Percentiles rank a stretch among this genome's conserved stretches.
phyloP scores from a whole-genome alignment of 1,140 invertebrate species.

The Lucilia sericata region DNA sequence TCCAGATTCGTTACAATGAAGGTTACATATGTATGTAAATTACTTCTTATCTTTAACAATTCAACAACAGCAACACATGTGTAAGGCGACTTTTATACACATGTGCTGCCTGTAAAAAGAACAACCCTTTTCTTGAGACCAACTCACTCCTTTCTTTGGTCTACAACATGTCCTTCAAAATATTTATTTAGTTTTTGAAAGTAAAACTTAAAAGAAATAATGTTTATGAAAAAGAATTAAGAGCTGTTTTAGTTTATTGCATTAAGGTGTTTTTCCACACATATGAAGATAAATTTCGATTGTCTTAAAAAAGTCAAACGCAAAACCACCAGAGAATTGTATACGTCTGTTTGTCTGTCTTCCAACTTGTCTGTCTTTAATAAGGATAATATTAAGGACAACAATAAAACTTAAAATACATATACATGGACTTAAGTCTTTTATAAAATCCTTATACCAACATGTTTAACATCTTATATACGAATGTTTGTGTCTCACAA shows the following conservation, averaged over 20 bases:
- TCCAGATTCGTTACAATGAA: neutral
- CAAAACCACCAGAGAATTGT: neutral
- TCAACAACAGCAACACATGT: constrained; percentile 25
- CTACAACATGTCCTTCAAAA: neutral
- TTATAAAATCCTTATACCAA: constrained; percentile 1
- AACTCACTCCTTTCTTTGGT: neutral
- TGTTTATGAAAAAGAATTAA: neutral
- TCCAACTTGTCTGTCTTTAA: neutral
- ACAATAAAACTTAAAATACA: neutral
- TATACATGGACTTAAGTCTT: neutral
- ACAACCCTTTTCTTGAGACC: neutral
- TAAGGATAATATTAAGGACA: constrained; percentile 3
- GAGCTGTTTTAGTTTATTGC: neutral
- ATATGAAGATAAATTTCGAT: constrained; percentile 1
- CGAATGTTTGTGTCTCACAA: too few relatives aligned
- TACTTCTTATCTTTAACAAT: constrained; percentile 1
- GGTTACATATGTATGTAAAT: neutral
- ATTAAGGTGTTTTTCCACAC: neutral
- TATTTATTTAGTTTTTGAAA: neutral
- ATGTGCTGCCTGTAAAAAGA: neutral
- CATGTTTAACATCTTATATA: neutral
- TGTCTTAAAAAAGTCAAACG: neutral
- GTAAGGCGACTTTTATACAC: neutral
- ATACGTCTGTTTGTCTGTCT: neutral
- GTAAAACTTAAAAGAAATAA: neutral